A percentile compares a stretch with the other conserved stretches of the same genome.
These are phyloP conservation scores for Euura saliciscinereae DNA, from an alignment of 1,140 invertebrate species.

Conservation along the genomic window DNA sequence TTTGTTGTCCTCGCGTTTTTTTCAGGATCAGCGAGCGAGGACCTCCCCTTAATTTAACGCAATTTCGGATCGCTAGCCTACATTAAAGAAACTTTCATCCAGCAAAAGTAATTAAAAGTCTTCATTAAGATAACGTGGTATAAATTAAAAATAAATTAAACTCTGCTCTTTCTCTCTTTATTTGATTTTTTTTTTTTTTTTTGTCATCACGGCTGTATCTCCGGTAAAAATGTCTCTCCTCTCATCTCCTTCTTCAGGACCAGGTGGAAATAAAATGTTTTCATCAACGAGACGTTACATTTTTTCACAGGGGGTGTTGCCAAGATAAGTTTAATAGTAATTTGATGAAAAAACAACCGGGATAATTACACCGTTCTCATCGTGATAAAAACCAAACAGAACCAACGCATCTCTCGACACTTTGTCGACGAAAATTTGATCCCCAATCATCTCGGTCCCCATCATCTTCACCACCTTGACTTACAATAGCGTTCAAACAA, in stretches of 20 bases:
- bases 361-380: neutral
- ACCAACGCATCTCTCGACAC: neutral
- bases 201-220: neutral
- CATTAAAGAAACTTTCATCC: conserved; percentile 1
- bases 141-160: conserved; percentile 8
- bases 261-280: neutral
- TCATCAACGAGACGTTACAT: neutral
- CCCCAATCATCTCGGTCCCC: neutral
- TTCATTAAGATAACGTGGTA: conserved; percentile 7
- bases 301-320: neutral
- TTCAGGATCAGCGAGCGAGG: neutral
- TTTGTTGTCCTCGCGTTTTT: neutral
- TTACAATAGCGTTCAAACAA: no score
- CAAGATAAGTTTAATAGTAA: conserved; percentile 5
- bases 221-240: no score
- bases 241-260: neutral
- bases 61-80: neutral
- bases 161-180: neutral
- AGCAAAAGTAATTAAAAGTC: conserved; percentile 4
- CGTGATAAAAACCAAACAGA: neutral
- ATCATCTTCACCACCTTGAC: neutral
- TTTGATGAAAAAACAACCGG: conserved; percentile 3
- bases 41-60: neutral
- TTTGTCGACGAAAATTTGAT: neutral
- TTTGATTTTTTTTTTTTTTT: neutral